Percentiles rank a stretch among this genome's conserved stretches.
These are phyloP conservation scores for Parnassius apollo DNA, from an alignment of 2,888 invertebrate species.

Conservation along the genomic window DNA sequence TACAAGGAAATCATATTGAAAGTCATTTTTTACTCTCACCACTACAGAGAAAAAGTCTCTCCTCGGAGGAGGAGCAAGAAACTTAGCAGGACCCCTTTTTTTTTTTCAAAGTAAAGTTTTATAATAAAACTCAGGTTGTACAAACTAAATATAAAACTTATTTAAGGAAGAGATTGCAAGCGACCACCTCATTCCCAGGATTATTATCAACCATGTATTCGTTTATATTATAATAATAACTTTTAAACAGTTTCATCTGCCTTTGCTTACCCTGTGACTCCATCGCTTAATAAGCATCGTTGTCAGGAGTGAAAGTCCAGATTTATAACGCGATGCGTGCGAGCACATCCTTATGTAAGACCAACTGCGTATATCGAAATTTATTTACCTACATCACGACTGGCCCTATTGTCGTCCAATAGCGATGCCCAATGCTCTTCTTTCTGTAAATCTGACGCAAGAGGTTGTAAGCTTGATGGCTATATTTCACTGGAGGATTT, in stretches of 20 bases:
- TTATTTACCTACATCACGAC: constrained; percentile 32
- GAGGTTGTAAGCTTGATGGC: constrained; percentile 7
- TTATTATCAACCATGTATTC: no score
- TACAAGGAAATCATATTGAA: no score
- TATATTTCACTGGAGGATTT: constrained; percentile 10
- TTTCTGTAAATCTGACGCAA: constrained; percentile 8
- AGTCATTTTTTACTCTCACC: no score
- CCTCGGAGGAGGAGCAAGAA: no score
- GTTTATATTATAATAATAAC: no score
- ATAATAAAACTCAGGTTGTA: no score
- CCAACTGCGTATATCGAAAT: constrained; percentile 29
- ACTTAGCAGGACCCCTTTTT: no score
- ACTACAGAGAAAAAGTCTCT: no score
- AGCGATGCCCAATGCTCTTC: constrained; percentile 4
- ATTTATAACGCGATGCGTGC: constrained; percentile 33
- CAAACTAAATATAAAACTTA: no score
- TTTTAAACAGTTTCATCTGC: background rate
- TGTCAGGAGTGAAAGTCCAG: constrained; percentile 38
- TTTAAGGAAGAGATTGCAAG: no score
- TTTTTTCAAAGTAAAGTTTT: no score
- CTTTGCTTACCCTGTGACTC: constrained; percentile 29
- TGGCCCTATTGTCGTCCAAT: constrained; percentile 25
- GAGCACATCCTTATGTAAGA: constrained; percentile 34
- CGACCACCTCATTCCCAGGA: no score
- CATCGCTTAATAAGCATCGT: constrained; percentile 35